Base-by-base conservation (phyloP, 2,888 invertebrate species). In the Nomada ruficornis region DNA sequence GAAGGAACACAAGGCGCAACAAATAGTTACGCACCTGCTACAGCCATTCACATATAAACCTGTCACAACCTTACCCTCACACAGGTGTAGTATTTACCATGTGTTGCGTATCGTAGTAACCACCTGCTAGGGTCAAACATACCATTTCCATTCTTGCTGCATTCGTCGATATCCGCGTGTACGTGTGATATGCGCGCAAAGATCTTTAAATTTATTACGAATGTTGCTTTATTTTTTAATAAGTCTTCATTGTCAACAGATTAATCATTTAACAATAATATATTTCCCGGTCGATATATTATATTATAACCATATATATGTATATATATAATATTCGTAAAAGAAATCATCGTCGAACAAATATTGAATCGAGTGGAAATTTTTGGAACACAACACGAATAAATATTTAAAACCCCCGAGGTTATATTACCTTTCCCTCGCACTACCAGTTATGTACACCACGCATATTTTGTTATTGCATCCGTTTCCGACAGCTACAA, bases 111-210 rank as follows among this genome's bases (percentile, higher is more conserved):
- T 84, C 80, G 87, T 67, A 80, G 82, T 72, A 82, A 59, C 82
- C 87, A 86, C 87, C 87, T 87, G 87, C 81, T 84, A 81, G 69
- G 73, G 77, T 67, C 83, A 77, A 74, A 83, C 80, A 71, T 74
- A 52, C 67, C 77, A 44, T 64, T 64, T 73, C 67, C 77, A 73
- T 77, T 77, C 69, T 65, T 42, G 65, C 47, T 29, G 67, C 70
- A 83, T 82, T 77, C 77, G 59, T 67, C 77, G 29, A n/a, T 52
- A 50, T 54, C 7, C 42, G 55, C 50, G 3, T 26, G 23, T 10
- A 36, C 15, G 52, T 52, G n/a, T 18, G 42, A 29, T 13, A 13
- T 47, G 54, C 54, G 57, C 59, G 20, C 78, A 59, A 26, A 50
- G 26, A 20, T 11, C 29, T 54, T 44, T 20, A 57, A 79, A 59